Evolutionary conservation across 2,113 vertebrate species (phyloP).

Genomic region (Cyanocitta stelleri): DNA sequence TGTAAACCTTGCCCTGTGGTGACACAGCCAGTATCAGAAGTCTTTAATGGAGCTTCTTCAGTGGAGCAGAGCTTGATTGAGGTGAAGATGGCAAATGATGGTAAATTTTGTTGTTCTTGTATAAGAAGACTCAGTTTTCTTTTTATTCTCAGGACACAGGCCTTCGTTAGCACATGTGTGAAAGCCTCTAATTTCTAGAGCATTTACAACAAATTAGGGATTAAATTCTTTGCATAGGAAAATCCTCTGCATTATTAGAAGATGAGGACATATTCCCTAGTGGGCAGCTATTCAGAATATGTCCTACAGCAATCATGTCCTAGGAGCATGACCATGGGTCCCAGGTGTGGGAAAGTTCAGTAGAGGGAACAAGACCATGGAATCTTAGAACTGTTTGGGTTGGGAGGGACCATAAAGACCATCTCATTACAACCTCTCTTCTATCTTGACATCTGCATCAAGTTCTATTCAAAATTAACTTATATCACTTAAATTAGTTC

Average conservation of each 20-base stretch:
- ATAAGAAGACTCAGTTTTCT: not conserved
- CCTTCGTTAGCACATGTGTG: not conserved
- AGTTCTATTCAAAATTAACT: not conserved
- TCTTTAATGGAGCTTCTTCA: accelerated
- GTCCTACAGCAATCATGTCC: accelerated
- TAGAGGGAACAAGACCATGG: not conserved
- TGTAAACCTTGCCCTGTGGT: not conserved
- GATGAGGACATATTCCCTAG: not conserved
- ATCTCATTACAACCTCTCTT: accelerated
- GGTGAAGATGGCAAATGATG: not conserved
- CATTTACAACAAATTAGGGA: not conserved
- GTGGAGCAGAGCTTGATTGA: not conserved
- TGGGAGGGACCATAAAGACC: too few species aligned
- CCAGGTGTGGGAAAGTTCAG: not conserved
- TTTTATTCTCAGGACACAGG: not conserved
- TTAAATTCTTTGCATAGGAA: not conserved
- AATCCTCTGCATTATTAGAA: not conserved
- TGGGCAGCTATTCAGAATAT: not conserved
- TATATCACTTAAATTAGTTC: not conserved
- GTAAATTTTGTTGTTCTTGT: not conserved
- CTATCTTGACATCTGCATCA: not conserved
- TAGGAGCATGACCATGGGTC: accelerated
- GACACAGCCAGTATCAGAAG: not conserved
- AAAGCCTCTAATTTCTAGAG: not conserved
- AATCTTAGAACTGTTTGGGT: not conserved